A percentile compares a stretch with the other conserved stretches of the same genome.
These are phyloP conservation scores for Trichogramma pretiosum DNA, from an alignment of 1,140 invertebrate species.

Conservation along the genomic window DNA sequence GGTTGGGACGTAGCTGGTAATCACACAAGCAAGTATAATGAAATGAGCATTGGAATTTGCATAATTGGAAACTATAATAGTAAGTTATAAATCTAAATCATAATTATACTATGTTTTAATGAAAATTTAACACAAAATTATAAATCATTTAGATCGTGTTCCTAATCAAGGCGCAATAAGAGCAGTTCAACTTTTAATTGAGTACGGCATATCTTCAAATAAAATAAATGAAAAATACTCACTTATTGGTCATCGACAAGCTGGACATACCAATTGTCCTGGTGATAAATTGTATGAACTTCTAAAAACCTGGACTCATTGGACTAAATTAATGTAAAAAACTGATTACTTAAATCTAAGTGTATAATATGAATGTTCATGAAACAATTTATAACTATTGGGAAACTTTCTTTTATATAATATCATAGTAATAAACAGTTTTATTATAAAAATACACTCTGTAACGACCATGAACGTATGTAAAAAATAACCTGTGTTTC, in stretches of 20 bases:
- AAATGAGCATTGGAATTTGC: conserved; percentile 44
- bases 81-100: conserved; percentile 20
- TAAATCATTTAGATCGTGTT: conserved; percentile 35
- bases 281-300: conserved; percentile 46
- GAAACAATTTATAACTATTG: too few relatives aligned
- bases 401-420: too few relatives aligned
- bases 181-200: conserved; percentile 38
- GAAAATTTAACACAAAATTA: conserved; percentile 24
- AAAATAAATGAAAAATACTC: conserved; percentile 39
- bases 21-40: conserved; percentile 43
- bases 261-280: conserved; percentile 40
- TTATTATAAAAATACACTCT: too few relatives aligned
- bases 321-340: conserved; percentile 10
- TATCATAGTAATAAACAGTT: not conserved
- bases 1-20: conserved; percentile 48
- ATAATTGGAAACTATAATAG: conserved; percentile 44
- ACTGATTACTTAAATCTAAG: not conserved
- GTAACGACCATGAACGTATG: too few relatives aligned
- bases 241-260: conserved; percentile 46
- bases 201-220: conserved; percentile 32
- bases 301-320: conserved; percentile 48
- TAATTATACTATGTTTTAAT: too few relatives aligned
- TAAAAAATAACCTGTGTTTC: too few relatives aligned
- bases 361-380: not conserved
- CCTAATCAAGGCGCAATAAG: conserved; percentile 40